Base-by-base conservation (phyloP, 1,140 invertebrate species). In the Polypedilum vanderplanki region DNA sequence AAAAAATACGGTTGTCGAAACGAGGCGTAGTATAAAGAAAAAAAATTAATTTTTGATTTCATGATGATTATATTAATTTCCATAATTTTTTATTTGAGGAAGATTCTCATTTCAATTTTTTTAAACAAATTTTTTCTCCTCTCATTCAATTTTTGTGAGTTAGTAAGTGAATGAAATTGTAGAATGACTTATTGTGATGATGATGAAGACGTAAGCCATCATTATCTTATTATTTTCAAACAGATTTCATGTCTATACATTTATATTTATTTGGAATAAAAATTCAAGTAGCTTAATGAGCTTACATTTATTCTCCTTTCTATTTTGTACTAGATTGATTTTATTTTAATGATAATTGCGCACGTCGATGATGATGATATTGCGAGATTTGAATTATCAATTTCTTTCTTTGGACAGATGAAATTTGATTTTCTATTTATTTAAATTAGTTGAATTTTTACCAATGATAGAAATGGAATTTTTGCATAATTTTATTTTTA, bases 51-150 rank as follows among this genome's bases (percentile, higher is more conserved):
- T 57, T 57, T n/a, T n/a, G n/a, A 57, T 57, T 57, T 15, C 46
- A n/a, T 57, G 46, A 57, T 57, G 46, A 57, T 57, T 57, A 57
- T 57, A 57, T 57, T 57, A 57, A 57, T 57, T 57, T 57, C 46
- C 46, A 57, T 57, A 57, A 57, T 57, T 57, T 57, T 57, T 57
- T 57, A n/a, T 57, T 12, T n/a, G 46, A 57, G 46, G 10, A 57
- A 57, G 46, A 57, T 57, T 57, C 46, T 57, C 46, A 57, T 57
- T 57, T 57, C n/a, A 33, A 33, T 3, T 33, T 33, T 33, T 33
- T 33, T 3, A 33, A 33, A 1, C 1, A 33, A 33, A 3, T 33
- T 33, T 33, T 33, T 33, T 33, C 24, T 33, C 24, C 24, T 33
- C 24, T 33, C 24, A 33, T 33, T 33, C 24, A 33, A 33, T 1